Percentiles rank a stretch among this genome's conserved stretches.
phyloP scores from a whole-genome alignment of 2,888 invertebrate species.

The Theristus sp. region DNA sequence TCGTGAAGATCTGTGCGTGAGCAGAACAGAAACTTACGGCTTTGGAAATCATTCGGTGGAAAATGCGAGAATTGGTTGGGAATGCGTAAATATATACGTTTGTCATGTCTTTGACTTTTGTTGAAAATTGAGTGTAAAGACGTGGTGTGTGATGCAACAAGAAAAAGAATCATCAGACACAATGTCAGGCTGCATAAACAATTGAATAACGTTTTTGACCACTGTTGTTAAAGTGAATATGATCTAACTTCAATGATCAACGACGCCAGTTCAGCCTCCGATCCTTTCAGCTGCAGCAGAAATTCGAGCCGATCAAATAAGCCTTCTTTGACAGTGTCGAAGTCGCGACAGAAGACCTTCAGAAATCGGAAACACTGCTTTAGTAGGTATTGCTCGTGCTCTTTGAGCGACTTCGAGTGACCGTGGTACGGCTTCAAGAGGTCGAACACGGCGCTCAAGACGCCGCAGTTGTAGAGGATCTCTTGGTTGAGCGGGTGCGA shows the following conservation, averaged over 20 bases:
- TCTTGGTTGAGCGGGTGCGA: conserved; percentile 33
- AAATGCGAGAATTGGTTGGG: no score
- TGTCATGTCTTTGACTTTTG: no score
- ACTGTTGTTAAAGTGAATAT: no score
- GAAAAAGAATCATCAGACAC: not conserved
- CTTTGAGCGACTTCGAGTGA: conserved; percentile 10
- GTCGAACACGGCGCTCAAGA: conserved; percentile 27
- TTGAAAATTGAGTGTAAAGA: no score
- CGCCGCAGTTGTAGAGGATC: conserved; percentile 32
- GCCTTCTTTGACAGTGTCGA: not conserved
- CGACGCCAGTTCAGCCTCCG: conserved; percentile 4
- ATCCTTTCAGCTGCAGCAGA: not conserved
- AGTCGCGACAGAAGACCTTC: not conserved
- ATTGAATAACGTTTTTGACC: no score
- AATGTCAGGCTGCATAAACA: not conserved
- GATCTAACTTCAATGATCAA: not conserved
- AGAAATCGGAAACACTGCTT: conserved; percentile 2
- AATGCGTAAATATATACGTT: no score
- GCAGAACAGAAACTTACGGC: no score
- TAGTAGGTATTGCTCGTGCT: not conserved
- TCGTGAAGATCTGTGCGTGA: not conserved
- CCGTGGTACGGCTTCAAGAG: conserved; percentile 14
- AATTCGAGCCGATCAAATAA: conserved; percentile 3
- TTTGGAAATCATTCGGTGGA: no score
- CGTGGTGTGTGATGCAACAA: no score